Conservation (phyloP, 2,888 invertebrate species). For the Lochmaea capreae region DNA sequence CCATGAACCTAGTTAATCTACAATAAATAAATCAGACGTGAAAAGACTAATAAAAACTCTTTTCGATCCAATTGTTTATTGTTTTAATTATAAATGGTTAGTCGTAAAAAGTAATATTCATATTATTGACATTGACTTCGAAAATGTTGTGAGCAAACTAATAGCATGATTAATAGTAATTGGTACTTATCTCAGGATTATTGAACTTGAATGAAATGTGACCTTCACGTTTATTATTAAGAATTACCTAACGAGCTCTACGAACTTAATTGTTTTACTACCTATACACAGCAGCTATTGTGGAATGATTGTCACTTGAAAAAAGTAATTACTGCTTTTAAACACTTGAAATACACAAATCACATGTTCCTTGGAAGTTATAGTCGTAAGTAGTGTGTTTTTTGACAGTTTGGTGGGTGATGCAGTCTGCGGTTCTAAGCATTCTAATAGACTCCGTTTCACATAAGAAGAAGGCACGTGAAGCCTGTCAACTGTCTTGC, state of each 20-base stretch:
- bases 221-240: conserved; percentile 23
- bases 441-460: no score
- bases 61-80: conserved; percentile 4
- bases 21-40: conserved; percentile 3
- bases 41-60: not conserved
- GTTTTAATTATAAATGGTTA: conserved; percentile 2
- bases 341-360: not conserved
- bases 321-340: not conserved
- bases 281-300: not conserved
- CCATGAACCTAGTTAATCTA: not conserved
- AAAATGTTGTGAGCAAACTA: conserved; percentile 38
- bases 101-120: conserved; percentile 13
- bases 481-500: no score
- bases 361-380: no score
- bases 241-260: conserved; percentile 28
- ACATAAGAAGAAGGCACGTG: no score
- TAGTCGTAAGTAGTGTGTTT: no score
- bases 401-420: no score
- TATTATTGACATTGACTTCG: conserved; percentile 38
- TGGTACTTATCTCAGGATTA: conserved; percentile 37
- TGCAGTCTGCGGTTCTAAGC: no score
- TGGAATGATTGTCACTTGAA: not conserved
- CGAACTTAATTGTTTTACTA: not conserved
- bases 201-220: conserved; percentile 40
- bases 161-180: conserved; percentile 42